phyloP scores from a whole-genome alignment of 2,113 vertebrate genomes.

The Boleophthalmus pectinirostris region DNA sequence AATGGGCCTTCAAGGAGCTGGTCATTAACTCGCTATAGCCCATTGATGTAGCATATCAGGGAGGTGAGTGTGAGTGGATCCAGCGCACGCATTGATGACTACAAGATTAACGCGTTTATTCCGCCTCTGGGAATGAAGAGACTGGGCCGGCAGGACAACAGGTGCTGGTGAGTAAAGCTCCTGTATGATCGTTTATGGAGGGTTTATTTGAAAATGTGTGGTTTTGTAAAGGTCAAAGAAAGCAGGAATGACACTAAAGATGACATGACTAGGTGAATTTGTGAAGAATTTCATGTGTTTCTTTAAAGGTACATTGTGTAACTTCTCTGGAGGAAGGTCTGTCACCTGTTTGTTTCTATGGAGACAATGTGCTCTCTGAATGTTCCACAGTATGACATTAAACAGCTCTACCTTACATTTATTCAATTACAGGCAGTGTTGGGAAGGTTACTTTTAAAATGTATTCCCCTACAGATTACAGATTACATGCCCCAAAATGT shows the following conservation, averaged over 20 bases:
- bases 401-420: no score
- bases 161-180: slow-evolving; percentile 14
- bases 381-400: no score
- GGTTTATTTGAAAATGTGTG: slow-evolving; percentile 3
- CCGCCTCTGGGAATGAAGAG: slow-evolving; percentile 35
- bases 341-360: no score
- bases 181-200: slow-evolving; percentile 16
- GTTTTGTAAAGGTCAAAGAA: slow-evolving; percentile 25
- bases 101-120: slow-evolving; percentile 66
- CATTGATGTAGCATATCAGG: slow-evolving; percentile 70
- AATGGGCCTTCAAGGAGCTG: slow-evolving; percentile 65
- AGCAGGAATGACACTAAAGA: background rate
- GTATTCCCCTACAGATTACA: no score
- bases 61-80: slow-evolving; percentile 59
- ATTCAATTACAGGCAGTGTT: no score
- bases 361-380: no score
- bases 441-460: no score
- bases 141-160: slow-evolving; percentile 36
- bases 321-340: no score
- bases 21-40: slow-evolving; percentile 71
- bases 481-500: no score
- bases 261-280: no score
- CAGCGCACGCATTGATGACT: slow-evolving; percentile 54
- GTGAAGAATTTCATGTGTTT: background rate
- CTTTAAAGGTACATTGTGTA: no score